Base-by-base conservation (phyloP, 2,113 vertebrate genomes). In the Uropsilus gracilis region DNA sequence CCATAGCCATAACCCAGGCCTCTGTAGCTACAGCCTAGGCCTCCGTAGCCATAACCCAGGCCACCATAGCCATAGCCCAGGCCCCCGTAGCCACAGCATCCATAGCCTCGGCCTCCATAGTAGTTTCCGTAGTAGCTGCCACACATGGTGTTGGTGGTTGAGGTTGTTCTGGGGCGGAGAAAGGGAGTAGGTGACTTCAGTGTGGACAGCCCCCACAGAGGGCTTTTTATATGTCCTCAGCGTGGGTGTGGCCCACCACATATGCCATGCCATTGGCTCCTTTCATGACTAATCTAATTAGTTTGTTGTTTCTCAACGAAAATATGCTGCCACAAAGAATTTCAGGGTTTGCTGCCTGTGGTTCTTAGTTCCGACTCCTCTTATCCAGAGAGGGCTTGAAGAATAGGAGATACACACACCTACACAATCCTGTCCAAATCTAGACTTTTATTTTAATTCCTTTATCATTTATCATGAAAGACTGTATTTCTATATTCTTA, bases 101-200 rank as follows among this genome's bases (percentile, higher is more conserved):
- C 86, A 6, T 0, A 87, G 53, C 53, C 53, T 8, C 20, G 53
- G 59, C 37, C 68, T 24, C 39, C 22, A 18, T 93, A 91, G 69
- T 75, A 89, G 77, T 78, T 86, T 86, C 95, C 32, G 0, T 91
- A 95, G 80, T 86, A 95, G 42, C 57, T 73, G 16, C 88, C 64
- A 39, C 88, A 94, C 87, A 95, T 89, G 69, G 20, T 96, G 39
- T 0, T 73, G 75, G 75, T 26, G 17, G 26, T 69, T 63, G 53
- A 86, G 44, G 28, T 44, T 95, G 69, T 64, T 28, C 5, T 94
- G n/a, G 68, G 34, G 63, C 75, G 2, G 39, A 91, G 39, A 69
- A 91, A 9, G 20, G 81, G 12, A 34, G 34, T 3, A 81, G 20
- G 20, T 63, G 57, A 94, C 4, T 75, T 44, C 24, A 92, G 76